Base-by-base conservation (phyloP, 2,797 vertebrate genomes). In the Simalia tracyae region DNA sequence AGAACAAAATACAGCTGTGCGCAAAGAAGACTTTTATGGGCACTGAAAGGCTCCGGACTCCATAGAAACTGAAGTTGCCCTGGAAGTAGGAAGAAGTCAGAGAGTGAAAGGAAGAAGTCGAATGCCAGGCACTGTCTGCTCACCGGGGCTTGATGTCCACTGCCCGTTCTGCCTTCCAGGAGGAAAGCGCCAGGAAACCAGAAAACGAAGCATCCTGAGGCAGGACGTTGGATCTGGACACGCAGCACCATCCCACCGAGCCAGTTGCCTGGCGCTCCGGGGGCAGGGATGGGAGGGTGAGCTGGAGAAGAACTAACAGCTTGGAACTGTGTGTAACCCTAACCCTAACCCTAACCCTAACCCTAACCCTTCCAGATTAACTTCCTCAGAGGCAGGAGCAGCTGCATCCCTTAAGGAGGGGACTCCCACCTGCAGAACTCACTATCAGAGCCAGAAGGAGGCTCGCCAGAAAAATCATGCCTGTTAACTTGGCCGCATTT, bases 21-120 rank as follows among this genome's bases (percentile, higher is more conserved):
- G 61, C 42, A 88, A 96, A 93, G 91, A 95, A 95, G 94, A 95
- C 95, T 95, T 95, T 95, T 95, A 95, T 96, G 95, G 96, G 96
- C 96, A 95, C 94, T 91, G 95, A 96, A 95, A 95, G 95, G 94
- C 96, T 95, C 95, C 96, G 96, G 96, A 95, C 94, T 95, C 93
- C 95, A 95, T 95, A 95, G 96, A 95, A 95, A 96, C 81, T 93
- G 95, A 95, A 95, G 94, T 93, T 91, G 92, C 93, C 95, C 85
- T 93, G 94, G 94, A 96, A 96, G 95, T 94, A 95, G 95, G 93
- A 96, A 95, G 94, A 96, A 95, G 92, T 95, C 93, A 95, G 95
- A 94, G 19, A 50, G 84, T 42, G 31, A 19, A 54, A 60, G 59
- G 22, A 11, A 4, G 42, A 10, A 28, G 36, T 86, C 50, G n/a